These are phyloP conservation scores for Terrapene triunguis DNA, from an alignment of 2,113 vertebrate genomes.

Conservation along the genomic window DNA sequence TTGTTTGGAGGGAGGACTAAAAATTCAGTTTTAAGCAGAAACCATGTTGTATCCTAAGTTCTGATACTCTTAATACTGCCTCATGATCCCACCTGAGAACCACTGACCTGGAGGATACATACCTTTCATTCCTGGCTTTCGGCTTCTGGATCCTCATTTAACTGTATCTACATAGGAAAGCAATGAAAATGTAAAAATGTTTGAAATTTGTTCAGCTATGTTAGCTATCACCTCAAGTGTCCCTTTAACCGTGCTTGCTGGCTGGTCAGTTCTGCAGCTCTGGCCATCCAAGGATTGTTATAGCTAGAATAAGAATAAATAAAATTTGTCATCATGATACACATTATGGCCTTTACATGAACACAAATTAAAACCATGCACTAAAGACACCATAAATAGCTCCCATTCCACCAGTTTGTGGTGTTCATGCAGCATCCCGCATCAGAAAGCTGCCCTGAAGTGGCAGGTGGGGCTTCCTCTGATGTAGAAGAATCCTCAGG, in stretches of 20 bases:
- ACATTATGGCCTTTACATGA: not conserved
- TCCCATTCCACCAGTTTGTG: not conserved
- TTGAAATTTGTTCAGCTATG: not conserved
- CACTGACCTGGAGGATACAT: not conserved
- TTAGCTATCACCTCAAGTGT: not conserved
- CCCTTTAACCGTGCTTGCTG: not conserved
- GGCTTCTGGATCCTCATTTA: rapidly evolving
- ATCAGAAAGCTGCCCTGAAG: not conserved
- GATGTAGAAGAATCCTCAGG: not conserved
- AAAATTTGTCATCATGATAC: not conserved
- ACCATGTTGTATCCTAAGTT: not conserved
- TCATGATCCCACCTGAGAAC: not conserved
- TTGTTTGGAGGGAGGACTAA: not conserved
- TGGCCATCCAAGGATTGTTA: not conserved
- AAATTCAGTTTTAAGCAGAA: not conserved
- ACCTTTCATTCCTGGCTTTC: not conserved
- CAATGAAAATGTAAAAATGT: not conserved
- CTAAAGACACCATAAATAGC: not conserved
- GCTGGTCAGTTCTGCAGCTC: not conserved
- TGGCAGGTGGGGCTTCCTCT: not conserved
- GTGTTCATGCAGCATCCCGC: not conserved
- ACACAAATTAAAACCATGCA: not conserved
- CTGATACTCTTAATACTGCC: not conserved
- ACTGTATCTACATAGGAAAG: not conserved
- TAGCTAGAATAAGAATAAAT: not conserved